These are phyloP conservation scores for Pachypanchax playfairii DNA, from an alignment of 2,113 vertebrate genomes.

Conservation along the genomic window DNA sequence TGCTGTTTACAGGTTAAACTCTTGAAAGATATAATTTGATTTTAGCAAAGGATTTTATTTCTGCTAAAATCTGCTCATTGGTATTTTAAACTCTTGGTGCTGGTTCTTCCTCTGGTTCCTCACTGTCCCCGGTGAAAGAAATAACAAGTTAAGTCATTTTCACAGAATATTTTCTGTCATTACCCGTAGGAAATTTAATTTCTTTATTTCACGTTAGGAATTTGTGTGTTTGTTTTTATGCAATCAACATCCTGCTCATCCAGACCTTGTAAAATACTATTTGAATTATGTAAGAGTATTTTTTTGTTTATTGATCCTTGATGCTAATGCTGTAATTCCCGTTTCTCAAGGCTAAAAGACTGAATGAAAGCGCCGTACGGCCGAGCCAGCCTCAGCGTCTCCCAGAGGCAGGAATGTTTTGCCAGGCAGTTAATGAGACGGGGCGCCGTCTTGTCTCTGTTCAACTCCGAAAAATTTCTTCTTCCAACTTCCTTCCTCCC, in stretches of 20 bases:
- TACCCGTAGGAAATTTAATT: background rate
- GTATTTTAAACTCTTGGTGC: background rate
- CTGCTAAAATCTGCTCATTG: background rate
- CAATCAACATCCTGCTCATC: background rate
- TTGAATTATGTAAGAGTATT: background rate
- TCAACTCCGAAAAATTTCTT: conserved; percentile 43
- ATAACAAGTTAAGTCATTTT: background rate
- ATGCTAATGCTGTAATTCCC: background rate
- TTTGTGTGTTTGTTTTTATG: background rate
- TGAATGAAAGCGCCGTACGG: background rate
- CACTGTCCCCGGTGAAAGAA: background rate
- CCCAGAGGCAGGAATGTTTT: conserved; percentile 29
- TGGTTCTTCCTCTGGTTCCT: background rate
- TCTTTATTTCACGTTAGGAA: background rate
- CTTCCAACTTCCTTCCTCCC: conserved; percentile 51
- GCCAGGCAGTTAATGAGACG: conserved; percentile 36
- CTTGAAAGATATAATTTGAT: background rate
- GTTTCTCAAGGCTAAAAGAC: conserved; percentile 3
- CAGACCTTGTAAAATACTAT: background rate
- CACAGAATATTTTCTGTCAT: background rate
- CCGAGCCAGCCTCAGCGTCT: conserved; percentile 21
- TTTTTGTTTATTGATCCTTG: background rate
- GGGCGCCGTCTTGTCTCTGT: conserved; percentile 33
- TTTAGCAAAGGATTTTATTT: background rate
- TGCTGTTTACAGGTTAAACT: too few species aligned